Evolutionary conservation across 2,797 vertebrate genomes (phyloP), one percentile per base, ranked within the genome.

Genomic region (Hippoglossus hippoglossus): DNA sequence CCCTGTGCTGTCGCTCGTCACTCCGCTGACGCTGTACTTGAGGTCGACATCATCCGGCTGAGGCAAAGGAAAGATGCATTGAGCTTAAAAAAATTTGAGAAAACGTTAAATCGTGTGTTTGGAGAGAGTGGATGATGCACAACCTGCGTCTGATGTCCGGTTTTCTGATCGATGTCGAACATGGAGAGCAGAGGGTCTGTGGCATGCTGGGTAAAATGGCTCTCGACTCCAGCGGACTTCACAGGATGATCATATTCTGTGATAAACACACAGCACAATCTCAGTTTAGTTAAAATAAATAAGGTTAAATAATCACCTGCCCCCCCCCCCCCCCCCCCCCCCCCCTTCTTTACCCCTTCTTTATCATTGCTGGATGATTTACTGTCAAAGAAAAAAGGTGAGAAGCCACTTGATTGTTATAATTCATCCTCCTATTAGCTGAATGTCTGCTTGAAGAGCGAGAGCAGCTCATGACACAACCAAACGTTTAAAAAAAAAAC

Each of bases 31-130:
- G 28, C 67, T 36, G 3, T 58, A 92, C 70, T 77, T 89, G 36
- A 85, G 71, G 68, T 93, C 89, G 49, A 84, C 73, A 67, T 95
- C 92, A 25, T 76, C 91, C 56, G 71, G 82, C 97, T 97, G 56
- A 22, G 13, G 19, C 21, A 6, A 21, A 49, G 3, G 47, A n/a
- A 7, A 49, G 47, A 49, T 21, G 47, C n/a, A 21, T 19, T 49
- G 47, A 49, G n/a, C 13, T n/a, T n/a, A 12, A 34, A 50, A 13
- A 11, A 5, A 12, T 47, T n/a, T 10, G 6, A 13, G 47, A 47
- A 19, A 6, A 19, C 0, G 0, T 39, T 6, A 8, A 41, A 19
- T 21, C 22, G 2, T 9, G 8, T 47, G 1, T 6, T 28, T 51
- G 41, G 41, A 44, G 44, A 19, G 15, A 54, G n/a, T 26, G 8